Conservation (phyloP, 2,888 invertebrate genomes). For the Mythimna vitellina region DNA sequence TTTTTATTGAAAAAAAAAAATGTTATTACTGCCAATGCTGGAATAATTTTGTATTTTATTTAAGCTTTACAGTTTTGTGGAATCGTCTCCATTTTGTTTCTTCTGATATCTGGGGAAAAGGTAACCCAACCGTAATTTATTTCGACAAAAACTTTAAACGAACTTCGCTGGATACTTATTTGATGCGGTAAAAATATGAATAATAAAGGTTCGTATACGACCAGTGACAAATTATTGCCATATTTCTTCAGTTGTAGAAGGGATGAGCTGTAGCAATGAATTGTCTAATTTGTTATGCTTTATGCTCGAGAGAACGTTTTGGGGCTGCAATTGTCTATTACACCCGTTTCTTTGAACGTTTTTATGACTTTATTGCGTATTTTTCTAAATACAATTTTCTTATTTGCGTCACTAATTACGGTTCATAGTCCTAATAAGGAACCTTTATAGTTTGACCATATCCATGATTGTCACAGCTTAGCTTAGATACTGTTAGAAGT, state of each 20-base stretch:
- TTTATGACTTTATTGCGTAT: conserved; percentile 17
- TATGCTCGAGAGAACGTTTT: conserved; percentile 61
- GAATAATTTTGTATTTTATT: background rate
- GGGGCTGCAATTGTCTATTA: conserved; percentile 35
- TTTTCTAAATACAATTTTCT: background rate
- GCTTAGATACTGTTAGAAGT: no score
- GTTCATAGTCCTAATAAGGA: no score
- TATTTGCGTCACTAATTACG: no score
- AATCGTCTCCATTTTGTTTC: background rate
- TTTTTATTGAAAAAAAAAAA: no score
- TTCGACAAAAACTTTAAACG: conserved; percentile 13
- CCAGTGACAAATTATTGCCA: conserved; percentile 74
- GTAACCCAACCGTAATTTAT: background rate
- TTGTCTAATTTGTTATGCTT: conserved; percentile 79
- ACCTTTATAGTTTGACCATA: no score
- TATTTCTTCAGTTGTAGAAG: conserved; percentile 73
- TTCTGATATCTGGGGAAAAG: background rate
- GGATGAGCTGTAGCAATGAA: conserved; percentile 72
- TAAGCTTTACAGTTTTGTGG: background rate
- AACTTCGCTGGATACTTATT: conserved; percentile 13
- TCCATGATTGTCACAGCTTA: no score
- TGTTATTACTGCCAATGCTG: no score
- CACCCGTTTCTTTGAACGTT: conserved; percentile 22
- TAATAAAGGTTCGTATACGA: conserved; percentile 67
- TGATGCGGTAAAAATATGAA: conserved; percentile 39